Evolutionary conservation across 1,140 invertebrate genomes (phyloP).

Genomic region (Euura lappo): DNA sequence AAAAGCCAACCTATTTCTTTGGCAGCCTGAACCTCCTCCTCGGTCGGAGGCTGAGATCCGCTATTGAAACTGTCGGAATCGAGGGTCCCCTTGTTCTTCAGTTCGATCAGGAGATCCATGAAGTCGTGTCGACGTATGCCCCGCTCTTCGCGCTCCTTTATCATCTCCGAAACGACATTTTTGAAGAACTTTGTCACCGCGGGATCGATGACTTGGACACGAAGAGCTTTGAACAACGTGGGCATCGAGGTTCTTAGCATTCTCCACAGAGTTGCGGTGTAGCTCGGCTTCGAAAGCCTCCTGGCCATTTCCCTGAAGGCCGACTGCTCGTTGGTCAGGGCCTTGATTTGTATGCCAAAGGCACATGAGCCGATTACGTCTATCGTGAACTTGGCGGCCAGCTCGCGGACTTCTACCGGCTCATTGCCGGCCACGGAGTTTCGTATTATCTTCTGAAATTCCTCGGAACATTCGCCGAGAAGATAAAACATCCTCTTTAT

Average conservation of each 20-base stretch:
- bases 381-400: conserved; percentile 61
- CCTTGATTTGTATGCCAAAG: conserved; percentile 65
- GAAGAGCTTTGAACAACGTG: conserved; percentile 46
- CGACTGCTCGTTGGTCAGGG: conserved; percentile 57
- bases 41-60: conserved; percentile 18
- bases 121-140: conserved; percentile 64
- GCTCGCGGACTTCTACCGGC: conserved; percentile 52
- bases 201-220: conserved; percentile 59
- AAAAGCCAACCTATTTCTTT: conserved; percentile 41
- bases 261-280: conserved; percentile 51
- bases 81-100: conserved; percentile 61
- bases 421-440: conserved; percentile 18
- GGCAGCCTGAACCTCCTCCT: conserved; percentile 33
- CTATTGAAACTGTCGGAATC: conserved; percentile 45
- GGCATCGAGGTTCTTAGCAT: conserved; percentile 50
- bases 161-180: conserved; percentile 62
- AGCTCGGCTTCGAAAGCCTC: conserved; percentile 62
- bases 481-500: conserved; percentile 64
- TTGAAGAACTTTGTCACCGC: conserved; percentile 62
- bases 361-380: conserved; percentile 67
- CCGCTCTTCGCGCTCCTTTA: conserved; percentile 57
- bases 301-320: conserved; percentile 52
- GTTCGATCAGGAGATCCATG: conserved; percentile 65
- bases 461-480: conserved; percentile 50
- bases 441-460: conserved; percentile 39